Base-by-base conservation (phyloP, 2,888 invertebrate species). In the Boloria euphrosyne region DNA sequence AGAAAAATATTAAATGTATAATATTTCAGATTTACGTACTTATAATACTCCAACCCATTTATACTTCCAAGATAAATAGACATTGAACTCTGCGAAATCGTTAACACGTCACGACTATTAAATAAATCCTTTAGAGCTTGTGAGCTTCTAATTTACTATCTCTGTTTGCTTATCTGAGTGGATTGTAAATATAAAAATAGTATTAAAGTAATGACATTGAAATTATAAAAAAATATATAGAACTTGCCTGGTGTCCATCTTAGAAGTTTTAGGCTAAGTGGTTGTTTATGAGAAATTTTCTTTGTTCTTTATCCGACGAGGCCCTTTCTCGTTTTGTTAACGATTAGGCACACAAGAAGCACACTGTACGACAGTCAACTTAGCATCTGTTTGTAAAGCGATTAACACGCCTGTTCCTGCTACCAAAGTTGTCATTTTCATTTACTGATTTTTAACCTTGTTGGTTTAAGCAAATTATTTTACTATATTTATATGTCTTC, bases 371-470 rank as follows among this genome's bases (percentile, higher is more conserved):
- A 79, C 72, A 76, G 77, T 78, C 76, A 81, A 82, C 80, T 81
- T 87, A 82, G 82, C 84, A 78, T 78, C 74, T 91, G 86, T 91
- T 91, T 90, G 89, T 78, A 79, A 75, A 84, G 77, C 84, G 91
- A 90, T 91, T 91, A 91, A 79, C 90, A 86, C 79, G 74, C 80
- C 85, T 81, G 85, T 85, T 81, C 84, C 84, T 81, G 83, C 84
- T 82, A 72, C 82, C 82, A 84, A 85, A 87, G 87, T 88, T 86
- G 86, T 89, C 90, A 90, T 89, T 88, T 85, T 87, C 87, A 87
- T 88, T 87, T 84, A 85, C 83, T 75, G 85, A 86, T 85, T 87
- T 85, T 83, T 82, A 87, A 87, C 87, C 86, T 89, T 87, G 75
- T 74, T 69, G 68, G 67, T 75, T 73, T 78, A 77, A 77, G 7